Base-by-base conservation (phyloP, 2,797 vertebrate species). In the Heterohyrax brucei region DNA sequence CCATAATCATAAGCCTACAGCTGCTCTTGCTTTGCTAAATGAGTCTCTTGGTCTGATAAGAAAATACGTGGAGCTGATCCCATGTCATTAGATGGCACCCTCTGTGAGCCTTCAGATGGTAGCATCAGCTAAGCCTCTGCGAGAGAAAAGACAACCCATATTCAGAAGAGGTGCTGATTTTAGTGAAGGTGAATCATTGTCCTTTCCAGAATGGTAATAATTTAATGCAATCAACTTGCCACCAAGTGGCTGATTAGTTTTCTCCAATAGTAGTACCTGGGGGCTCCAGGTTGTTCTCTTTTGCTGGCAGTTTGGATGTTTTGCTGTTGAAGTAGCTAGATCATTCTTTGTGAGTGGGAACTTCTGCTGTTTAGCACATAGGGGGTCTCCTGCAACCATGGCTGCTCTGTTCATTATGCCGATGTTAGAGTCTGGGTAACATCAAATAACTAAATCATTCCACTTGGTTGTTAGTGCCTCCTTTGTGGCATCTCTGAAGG, bases 171-270 rank as follows among this genome's bases (percentile, higher is more conserved):
- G 14, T 53, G 2, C 72, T 66, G 30, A 75, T 85, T 88, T 95
- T 76, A 79, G 33, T 72, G 70, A 78, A 78, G 62, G 10, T 87
- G 18, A 83, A 87, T 87, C 8, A n/a, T 19, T 82, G 53, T 14
- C 10, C 77, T 33, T 93, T 87, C 53, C 10, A 77, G 21, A 87
- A 62, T 76, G 28, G 46, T 87, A 93, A 81, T n/a, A 21, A 12
- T 62, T 44, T 68, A 53, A 77, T 86, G 10, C 44, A 81, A 19
- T 77, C 53, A 82, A 50, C 12, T 87, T 72, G 61, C 24, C 3
- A 21, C 22, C 88, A 83, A 82, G n/a, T 72, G 28, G 3, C 46
- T 94, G 28, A 87, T 18, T n/a, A 76, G 59, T 91, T 59, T 89
- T 59, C 92, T 68, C 48, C 22, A 72, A 61, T 46, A 44, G 33